Percentiles rank a stretch among this genome's conserved stretches.
Conservation (phyloP, 2,888 invertebrate species). For the Ectemnius lituratus region DNA sequence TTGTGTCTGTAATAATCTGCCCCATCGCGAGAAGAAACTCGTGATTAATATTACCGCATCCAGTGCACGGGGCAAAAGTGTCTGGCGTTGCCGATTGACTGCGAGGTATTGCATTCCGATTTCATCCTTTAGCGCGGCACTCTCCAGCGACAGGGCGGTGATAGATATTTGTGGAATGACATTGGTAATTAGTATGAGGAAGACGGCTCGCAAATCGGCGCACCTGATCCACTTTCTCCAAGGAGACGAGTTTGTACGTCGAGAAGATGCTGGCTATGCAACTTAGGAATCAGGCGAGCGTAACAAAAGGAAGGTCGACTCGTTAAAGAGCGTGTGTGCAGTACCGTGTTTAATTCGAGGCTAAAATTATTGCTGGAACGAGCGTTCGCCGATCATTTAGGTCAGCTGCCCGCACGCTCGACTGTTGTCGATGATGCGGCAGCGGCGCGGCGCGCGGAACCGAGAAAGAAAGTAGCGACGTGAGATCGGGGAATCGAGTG, state of each 20-base stretch:
- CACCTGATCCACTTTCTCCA: slow-evolving; percentile 43
- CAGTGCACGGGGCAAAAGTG: slow-evolving; percentile 20
- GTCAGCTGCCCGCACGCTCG: slow-evolving; percentile 34
- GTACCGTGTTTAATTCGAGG: slow-evolving; percentile 30
- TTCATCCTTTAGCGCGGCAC: background rate
- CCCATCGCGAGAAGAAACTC: slow-evolving; percentile 47
- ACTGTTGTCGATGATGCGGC: slow-evolving; percentile 45
- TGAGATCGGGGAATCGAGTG: slow-evolving; percentile 45
- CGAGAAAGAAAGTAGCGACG: slow-evolving; percentile 40
- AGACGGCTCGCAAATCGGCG: background rate
- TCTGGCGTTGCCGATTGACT: slow-evolving; percentile 1
- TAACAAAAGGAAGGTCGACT: slow-evolving; percentile 29
- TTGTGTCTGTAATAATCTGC: slow-evolving; percentile 55
- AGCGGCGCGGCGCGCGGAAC: slow-evolving; percentile 34
- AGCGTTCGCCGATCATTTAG: slow-evolving; percentile 56
- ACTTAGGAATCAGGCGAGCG: slow-evolving; percentile 20
- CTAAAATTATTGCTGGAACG: slow-evolving; percentile 48
- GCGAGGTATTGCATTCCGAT: background rate
- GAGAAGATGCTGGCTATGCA: slow-evolving; percentile 5
- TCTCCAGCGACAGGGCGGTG: background rate
- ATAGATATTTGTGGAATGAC: too few relatives aligned
- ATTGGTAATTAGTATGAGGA: background rate
- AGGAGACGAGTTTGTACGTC: background rate
- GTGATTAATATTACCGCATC: slow-evolving; percentile 62
- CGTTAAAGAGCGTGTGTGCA: slow-evolving; percentile 22